Conservation (phyloP, 2,888 invertebrate species). For the Phaedon cochleariae region DNA sequence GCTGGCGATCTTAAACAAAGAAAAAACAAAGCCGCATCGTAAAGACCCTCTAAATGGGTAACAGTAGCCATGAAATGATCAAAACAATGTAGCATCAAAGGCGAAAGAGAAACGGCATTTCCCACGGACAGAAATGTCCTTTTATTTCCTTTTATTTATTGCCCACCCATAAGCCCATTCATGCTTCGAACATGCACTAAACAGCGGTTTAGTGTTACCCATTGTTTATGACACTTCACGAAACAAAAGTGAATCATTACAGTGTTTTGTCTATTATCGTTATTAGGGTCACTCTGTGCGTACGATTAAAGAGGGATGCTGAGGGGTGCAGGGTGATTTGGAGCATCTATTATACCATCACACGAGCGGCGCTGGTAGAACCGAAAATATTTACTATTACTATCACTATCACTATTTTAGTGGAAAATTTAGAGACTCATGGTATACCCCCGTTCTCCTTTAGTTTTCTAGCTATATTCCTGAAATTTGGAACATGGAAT, state of each 20-base stretch:
- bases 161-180: slow-evolving; percentile 39
- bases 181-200: slow-evolving; percentile 47
- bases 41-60: slow-evolving; percentile 24
- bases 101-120: slow-evolving; percentile 41
- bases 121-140: slow-evolving; percentile 55
- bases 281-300: slow-evolving; percentile 29
- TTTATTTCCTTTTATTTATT: slow-evolving; percentile 40
- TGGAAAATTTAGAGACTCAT: too few relatives aligned
- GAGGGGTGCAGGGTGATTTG: neutral
- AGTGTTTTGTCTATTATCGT: slow-evolving; percentile 46
- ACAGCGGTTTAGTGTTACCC: slow-evolving; percentile 62
- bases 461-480: too few relatives aligned
- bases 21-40: slow-evolving; percentile 24
- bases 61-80: slow-evolving; percentile 50
- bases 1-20: slow-evolving; percentile 21
- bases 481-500: too few relatives aligned
- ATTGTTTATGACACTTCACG: slow-evolving; percentile 61
- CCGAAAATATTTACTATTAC: too few relatives aligned
- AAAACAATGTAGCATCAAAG: slow-evolving; percentile 49
- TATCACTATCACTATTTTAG: too few relatives aligned
- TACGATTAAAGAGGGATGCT: slow-evolving; percentile 9
- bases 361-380: too few relatives aligned
- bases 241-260: slow-evolving; percentile 63
- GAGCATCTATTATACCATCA: too few relatives aligned
- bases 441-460: too few relatives aligned